These are phyloP conservation scores for Ormyrus labotus DNA, from an alignment of 2,888 invertebrate species.

Conservation along the genomic window DNA sequence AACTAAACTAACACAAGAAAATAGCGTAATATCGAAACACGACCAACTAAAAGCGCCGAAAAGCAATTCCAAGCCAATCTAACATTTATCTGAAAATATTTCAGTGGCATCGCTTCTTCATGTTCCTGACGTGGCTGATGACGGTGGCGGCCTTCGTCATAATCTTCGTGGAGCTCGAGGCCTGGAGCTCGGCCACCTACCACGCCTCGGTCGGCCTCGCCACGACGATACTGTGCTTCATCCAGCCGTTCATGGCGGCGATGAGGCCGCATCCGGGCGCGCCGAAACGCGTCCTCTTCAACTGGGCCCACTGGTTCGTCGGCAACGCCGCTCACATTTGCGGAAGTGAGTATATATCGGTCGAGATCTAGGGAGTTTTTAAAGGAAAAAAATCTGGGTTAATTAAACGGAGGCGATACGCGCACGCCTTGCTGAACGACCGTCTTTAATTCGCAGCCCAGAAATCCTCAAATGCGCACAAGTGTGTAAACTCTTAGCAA, in stretches of 20 bases:
- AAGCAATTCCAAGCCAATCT: too few species aligned
- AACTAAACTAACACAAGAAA: too few species aligned
- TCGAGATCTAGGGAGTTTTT: too few species aligned
- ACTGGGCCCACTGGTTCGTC: conserved; percentile 93
- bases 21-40: neutral
- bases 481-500: too few species aligned
- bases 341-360: conserved; percentile 82
- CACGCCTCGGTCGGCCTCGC: conserved; percentile 90
- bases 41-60: too few species aligned
- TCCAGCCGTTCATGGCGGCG: conserved; percentile 92
- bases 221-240: conserved; percentile 87
- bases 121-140: conserved; percentile 88
- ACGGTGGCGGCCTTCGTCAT: conserved; percentile 87
- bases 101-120: conserved; percentile 91
- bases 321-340: conserved; percentile 93
- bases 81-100: neutral
- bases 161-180: conserved; percentile 88
- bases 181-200: conserved; percentile 85
- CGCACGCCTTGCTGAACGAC: too few species aligned
- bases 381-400: too few species aligned
- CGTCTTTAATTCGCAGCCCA: too few species aligned
- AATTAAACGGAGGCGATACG: too few species aligned
- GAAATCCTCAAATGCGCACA: too few species aligned
- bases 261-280: conserved; percentile 92
- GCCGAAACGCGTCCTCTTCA: conserved; percentile 87